Evolutionary conservation across 2,113 vertebrate genomes (phyloP), one percentile per base, ranked within the genome.

Genomic region (Grallaria varia): DNA sequence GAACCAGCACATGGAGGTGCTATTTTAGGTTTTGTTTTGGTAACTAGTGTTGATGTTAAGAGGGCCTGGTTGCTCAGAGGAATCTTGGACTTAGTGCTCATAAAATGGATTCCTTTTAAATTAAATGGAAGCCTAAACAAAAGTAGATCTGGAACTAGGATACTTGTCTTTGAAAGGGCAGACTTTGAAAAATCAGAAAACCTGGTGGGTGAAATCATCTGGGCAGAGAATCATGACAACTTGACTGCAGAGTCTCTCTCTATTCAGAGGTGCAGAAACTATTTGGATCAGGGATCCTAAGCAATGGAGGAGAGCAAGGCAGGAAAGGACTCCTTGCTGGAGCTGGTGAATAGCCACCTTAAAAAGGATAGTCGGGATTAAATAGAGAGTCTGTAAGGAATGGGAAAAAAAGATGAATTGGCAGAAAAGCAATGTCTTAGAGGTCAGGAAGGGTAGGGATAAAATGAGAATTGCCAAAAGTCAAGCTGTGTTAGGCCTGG

Each of bases 11-110:
- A 60, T 69, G 81, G 66, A 93, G 74, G 74, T 91, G 77, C 94
- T 95, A 95, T 96, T 95, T 96, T 95, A 85, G 91, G 87, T 73
- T 97, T 95, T 97, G 94, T 96, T 97, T 97, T 96, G 91, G 74
- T 96, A 94, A 97, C 95, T 94, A 42, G 42, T 93, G 94, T 96
- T 96, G 94, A 97, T 93, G 40, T 96, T 63, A 95, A 89, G 92
- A 91, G 84, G 60, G 69, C 87, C 80, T 95, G 62, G 69, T 82
- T 79, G 60, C 89, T 78, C 84, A 89, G 85, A 95, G 62, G 94
- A 97, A 89, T 95, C 89, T 96, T 84, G 71, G 89, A 91, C 89
- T 49, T 79, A 45, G 66, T 58, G 62, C 87, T 94, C 81, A 79
- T 93, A 93, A 97, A 95, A 92, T 31, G 39, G 73, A 95, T 97